phyloP scores from a whole-genome alignment of 2,888 invertebrate species.

The Tiliacea aurago region DNA sequence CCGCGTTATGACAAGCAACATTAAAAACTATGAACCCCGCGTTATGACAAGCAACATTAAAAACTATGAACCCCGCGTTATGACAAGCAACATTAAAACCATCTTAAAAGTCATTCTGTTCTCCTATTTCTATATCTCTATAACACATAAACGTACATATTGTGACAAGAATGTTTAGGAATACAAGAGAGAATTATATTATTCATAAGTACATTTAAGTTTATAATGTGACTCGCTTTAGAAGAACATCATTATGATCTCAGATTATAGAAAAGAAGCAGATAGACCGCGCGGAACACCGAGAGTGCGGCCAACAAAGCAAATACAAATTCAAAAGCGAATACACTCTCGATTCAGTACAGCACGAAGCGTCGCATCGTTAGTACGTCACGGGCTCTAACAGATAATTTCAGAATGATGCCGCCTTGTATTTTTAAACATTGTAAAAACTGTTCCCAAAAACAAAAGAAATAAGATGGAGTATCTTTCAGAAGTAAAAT shows the following conservation, averaged over 20 bases:
- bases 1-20: background rate
- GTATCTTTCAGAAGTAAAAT: too few species aligned
- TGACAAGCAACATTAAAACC: background rate
- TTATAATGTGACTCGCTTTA: background rate
- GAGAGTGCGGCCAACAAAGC: too few species aligned
- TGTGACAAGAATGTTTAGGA: background rate
- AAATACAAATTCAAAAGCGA: too few species aligned
- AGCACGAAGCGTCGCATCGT: too few species aligned
- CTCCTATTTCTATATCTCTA: background rate
- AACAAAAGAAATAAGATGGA: too few species aligned
- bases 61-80: background rate
- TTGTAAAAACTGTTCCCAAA: too few species aligned
- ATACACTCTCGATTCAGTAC: too few species aligned
- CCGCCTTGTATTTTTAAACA: too few species aligned
- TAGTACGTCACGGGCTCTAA: too few species aligned
- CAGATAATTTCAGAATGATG: too few species aligned
- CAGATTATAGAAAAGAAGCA: too few species aligned
- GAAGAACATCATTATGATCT: background rate
- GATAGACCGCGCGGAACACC: too few species aligned
- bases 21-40: background rate
- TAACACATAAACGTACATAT: background rate
- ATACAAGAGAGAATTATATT: background rate
- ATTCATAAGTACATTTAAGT: background rate
- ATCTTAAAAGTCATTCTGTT: background rate
- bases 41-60: background rate